These are phyloP conservation scores for Brachypodius melanocephalos DNA, from an alignment of 2,113 vertebrate genomes.

Conservation along the genomic window DNA sequence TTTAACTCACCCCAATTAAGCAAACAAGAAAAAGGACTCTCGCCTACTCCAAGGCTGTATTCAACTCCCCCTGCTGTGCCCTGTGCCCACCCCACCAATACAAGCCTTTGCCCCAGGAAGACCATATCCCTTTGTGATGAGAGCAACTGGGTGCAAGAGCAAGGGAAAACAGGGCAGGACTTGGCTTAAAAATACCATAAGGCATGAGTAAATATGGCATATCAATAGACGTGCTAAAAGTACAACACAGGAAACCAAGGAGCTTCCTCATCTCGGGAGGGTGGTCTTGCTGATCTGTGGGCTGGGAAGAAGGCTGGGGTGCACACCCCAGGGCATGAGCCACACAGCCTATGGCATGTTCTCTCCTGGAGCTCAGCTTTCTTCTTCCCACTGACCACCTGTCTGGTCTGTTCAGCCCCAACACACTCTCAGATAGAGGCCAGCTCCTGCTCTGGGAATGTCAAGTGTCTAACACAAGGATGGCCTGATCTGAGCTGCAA, in stretches of 20 bases:
- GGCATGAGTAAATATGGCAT: not conserved
- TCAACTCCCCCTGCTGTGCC: not conserved
- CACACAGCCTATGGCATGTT: not conserved
- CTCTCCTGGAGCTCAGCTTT: not conserved
- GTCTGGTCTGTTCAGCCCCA: not conserved
- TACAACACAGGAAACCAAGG: not conserved
- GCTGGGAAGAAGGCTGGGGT: not conserved
- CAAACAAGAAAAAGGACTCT: not conserved
- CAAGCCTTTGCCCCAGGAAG: not conserved
- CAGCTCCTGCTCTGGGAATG: not conserved
- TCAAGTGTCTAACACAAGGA: not conserved
- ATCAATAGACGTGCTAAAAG: not conserved
- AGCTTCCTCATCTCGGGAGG: not conserved
- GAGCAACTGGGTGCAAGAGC: not conserved
- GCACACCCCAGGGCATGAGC: not conserved
- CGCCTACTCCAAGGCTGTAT: accelerated
- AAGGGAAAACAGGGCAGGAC: not conserved
- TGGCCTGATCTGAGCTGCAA: not conserved
- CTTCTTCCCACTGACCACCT: not conserved
- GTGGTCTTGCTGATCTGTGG: not conserved
- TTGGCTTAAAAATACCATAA: not conserved
- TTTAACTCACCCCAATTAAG: not conserved
- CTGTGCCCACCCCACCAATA: not conserved
- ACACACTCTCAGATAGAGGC: not conserved
- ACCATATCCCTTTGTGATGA: not conserved